Base-by-base conservation (phyloP, 2,113 vertebrate species). In the Psammodynastes pulverulentus region DNA sequence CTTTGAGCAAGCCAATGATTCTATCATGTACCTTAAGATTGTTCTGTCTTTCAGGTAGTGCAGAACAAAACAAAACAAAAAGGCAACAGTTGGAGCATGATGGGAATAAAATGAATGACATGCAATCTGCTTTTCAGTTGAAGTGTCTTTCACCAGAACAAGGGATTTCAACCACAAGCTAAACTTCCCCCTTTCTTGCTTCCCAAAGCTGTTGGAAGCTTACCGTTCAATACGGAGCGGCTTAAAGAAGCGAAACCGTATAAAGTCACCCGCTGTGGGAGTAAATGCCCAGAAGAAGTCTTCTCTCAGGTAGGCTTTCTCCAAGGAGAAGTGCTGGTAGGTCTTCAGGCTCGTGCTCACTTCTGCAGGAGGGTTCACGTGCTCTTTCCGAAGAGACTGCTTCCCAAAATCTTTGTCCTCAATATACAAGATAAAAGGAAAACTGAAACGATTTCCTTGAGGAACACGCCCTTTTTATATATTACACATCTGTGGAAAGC, bases 211-310 rank as follows among this genome's bases (percentile, higher is more conserved):
- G 45, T 5, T 8, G 17, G 17, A 93, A 52, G 97, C 98, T 92
- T 45, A 98, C 99, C 99, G 98, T 97, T 99, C 99, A 0, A 99
- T 97, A 43, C 98, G 98, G 79, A 99, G 98, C 0, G 99, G 99
- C 3, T 99, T 99, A 96, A 99, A 99, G 97, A 99, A 99, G 58
- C 99, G 98, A 94, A 99, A 99, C 93, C 99, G 98, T 95, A 99
- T 98, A 96, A 99, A 99, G 96, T 99, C 99, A 26, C 99, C 99
- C 0, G 98, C 98, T 0, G 98, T 98, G 0, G 99, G 99, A 0
- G 99, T 99, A 97, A 99, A 99, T 88, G 99, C 99, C 99, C 99
- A 99, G 97, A 99, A 99, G 98, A 99, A 99, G 95, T 99, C 99
- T 96, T 99, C 99, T 0, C 99, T 97, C 92, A 99, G 97, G 97